phyloP scores from a whole-genome alignment of 64 coral and sea anemone species.

The Catalaphyllia jardinei region DNA sequence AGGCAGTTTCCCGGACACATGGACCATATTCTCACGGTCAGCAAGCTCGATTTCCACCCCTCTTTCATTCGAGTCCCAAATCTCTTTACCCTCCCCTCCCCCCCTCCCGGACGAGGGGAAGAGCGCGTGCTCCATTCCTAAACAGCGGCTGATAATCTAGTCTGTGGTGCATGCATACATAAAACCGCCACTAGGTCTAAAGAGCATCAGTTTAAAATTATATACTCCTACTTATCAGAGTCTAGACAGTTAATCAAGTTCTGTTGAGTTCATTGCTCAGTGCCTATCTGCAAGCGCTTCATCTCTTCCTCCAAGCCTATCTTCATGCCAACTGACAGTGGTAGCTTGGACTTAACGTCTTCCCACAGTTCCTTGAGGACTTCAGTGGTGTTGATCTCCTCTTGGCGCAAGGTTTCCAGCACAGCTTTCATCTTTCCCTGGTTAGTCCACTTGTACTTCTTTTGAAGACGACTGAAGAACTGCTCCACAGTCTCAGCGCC shows the following conservation, averaged over 20 bases:
- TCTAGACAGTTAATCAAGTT: too few species aligned
- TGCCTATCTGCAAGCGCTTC: neutral
- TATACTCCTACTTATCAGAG: too few species aligned
- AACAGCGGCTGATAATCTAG: too few species aligned
- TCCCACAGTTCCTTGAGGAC: constrained; percentile 68
- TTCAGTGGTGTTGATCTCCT: constrained; percentile 51
- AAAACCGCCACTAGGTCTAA: too few species aligned
- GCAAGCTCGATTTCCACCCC: neutral
- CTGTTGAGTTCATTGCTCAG: neutral
- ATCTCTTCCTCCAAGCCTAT: constrained; percentile 55
- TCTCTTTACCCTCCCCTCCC: too few species aligned
- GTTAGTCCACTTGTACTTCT: constrained; percentile 52
- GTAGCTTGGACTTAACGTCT: constrained; percentile 52
- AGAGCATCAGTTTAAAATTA: too few species aligned
- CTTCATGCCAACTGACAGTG: constrained; percentile 69
- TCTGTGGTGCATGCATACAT: too few species aligned
- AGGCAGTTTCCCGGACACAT: too few species aligned
- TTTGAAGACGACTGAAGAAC: constrained; percentile 48
- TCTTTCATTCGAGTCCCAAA: too few species aligned
- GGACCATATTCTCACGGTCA: too few species aligned
- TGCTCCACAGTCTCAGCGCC: constrained; percentile 41
- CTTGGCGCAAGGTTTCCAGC: constrained; percentile 26
- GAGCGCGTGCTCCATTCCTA: too few species aligned
- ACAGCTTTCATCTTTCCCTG: neutral
- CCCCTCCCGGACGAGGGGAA: too few species aligned